These are phyloP conservation scores for Murina feae DNA, from an alignment of 2,113 vertebrate species.

Conservation along the genomic window DNA sequence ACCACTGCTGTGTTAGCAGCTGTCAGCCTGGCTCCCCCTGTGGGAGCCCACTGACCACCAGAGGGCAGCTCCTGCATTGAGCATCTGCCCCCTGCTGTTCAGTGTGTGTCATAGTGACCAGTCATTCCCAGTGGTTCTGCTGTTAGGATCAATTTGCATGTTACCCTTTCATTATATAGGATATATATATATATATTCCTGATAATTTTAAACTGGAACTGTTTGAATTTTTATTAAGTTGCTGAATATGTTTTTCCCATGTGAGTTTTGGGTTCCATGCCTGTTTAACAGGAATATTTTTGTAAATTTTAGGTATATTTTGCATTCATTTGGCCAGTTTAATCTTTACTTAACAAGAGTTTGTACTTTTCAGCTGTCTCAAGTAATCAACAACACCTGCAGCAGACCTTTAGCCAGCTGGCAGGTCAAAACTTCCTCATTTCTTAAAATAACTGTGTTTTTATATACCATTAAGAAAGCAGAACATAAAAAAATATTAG, in stretches of 20 bases:
- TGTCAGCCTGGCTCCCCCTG: too few species aligned
- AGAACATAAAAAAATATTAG: neutral
- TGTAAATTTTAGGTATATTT: neutral
- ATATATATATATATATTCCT: neutral
- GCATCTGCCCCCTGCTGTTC: too few species aligned
- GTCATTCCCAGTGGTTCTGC: too few species aligned
- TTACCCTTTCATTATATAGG: too few species aligned
- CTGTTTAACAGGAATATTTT: neutral
- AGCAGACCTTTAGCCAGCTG: neutral
- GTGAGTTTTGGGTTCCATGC: neutral
- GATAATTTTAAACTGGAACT: neutral
- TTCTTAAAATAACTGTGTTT: conserved; percentile 33
- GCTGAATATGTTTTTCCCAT: neutral
- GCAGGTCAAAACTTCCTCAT: conserved; percentile 28
- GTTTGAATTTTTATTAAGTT: neutral
- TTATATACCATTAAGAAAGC: neutral
- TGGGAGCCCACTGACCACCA: too few species aligned
- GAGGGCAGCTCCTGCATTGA: too few species aligned
- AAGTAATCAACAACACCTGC: conserved; percentile 1
- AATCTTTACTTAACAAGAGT: neutral
- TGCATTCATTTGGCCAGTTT: neutral
- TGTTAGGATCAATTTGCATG: too few species aligned
- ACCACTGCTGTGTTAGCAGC: too few species aligned
- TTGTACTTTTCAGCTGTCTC: neutral
- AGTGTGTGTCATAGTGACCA: too few species aligned